A percentile compares a stretch with the other conserved stretches of the same genome.
Conservation (phyloP, 2,113 vertebrate species). For the Struthidea cinerea region DNA sequence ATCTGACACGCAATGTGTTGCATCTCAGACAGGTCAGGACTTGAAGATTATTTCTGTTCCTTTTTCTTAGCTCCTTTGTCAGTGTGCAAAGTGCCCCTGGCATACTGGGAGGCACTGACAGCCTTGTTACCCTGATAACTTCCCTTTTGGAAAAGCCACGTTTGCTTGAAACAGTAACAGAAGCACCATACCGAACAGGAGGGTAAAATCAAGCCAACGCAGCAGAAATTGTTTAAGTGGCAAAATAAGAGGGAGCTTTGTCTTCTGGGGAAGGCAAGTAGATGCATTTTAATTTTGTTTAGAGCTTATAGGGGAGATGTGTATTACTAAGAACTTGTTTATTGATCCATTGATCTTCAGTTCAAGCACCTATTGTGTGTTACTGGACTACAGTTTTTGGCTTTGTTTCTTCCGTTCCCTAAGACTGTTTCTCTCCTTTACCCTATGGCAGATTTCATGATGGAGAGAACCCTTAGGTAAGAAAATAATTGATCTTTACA, state of each 20-base stretch:
- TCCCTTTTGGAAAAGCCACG: not conserved
- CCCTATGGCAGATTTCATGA: not conserved
- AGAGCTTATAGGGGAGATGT: not conserved
- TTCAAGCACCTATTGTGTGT: not conserved
- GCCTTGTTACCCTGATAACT: not conserved
- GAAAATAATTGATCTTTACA: not conserved
- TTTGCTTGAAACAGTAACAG: not conserved
- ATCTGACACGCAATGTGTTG: not conserved
- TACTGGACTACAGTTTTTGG: not conserved
- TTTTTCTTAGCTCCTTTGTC: not conserved
- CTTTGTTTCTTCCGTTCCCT: not conserved
- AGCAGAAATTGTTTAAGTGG: not conserved
- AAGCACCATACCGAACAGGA: not conserved
- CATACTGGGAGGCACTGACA: not conserved
- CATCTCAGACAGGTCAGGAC: not conserved
- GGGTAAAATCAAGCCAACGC: not conserved
- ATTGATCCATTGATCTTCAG: not conserved
- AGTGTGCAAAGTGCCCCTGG: not conserved
- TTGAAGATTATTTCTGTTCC: not conserved
- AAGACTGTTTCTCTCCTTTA: not conserved
- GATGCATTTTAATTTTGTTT: not conserved
- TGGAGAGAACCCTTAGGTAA: not conserved
- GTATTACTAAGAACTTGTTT: not conserved
- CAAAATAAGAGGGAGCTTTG: not conserved
- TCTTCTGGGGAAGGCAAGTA: not conserved